Conservation (phyloP, 1,140 invertebrate species). For the Dendroctonus valens region DNA sequence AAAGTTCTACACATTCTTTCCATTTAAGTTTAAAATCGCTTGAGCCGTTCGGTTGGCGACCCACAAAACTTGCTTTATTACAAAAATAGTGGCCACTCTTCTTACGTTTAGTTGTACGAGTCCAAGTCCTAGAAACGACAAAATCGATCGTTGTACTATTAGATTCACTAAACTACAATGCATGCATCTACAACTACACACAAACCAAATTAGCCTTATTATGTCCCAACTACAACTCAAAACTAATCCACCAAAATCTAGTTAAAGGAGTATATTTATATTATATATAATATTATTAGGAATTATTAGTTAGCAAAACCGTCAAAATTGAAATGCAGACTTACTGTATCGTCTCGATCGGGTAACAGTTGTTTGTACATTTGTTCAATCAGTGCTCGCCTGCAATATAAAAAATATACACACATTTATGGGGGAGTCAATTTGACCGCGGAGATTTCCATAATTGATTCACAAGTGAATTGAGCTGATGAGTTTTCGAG, state of each 20-base stretch:
- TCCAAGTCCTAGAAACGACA: slow-evolving; percentile 23
- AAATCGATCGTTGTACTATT: slow-evolving; percentile 2
- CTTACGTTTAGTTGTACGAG: slow-evolving; percentile 16
- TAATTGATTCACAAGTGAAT: not conserved
- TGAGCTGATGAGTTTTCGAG: not conserved
- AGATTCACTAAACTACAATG: not conserved
- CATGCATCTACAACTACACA: not conserved
- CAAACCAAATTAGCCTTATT: not conserved
- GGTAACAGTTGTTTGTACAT: slow-evolving; percentile 64
- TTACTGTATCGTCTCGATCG: slow-evolving; percentile 61
- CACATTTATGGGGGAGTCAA: not conserved
- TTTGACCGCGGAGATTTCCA: not conserved
- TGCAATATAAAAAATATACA: slow-evolving; percentile 47
- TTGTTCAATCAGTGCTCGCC: slow-evolving; percentile 61
- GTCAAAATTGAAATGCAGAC: slow-evolving; percentile 44
- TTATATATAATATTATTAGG: not conserved
- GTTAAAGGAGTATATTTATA: not conserved
- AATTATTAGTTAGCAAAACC: not conserved
- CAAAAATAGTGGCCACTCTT: not conserved
- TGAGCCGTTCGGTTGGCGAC: not conserved
- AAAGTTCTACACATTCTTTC: not conserved
- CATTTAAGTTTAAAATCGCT: no score
- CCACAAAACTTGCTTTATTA: not conserved
- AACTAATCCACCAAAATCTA: not conserved
- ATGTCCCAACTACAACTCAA: not conserved